Evolutionary conservation across 2,113 vertebrate genomes (phyloP).

Genomic region (Peucedramus taeniatus): DNA sequence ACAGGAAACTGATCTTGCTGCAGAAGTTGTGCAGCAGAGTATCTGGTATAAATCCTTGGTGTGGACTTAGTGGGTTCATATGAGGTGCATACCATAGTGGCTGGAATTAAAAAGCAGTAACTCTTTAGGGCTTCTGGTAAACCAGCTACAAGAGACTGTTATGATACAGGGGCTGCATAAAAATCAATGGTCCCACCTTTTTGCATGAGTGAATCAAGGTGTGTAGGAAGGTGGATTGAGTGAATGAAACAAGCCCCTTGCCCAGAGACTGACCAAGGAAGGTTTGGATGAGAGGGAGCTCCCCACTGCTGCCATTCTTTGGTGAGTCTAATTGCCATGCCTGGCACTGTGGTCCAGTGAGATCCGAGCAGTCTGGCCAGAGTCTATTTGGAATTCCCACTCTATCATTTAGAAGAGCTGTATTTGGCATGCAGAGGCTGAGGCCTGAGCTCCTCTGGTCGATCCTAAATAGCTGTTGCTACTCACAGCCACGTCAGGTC

Average conservation of each 20-base stretch:
- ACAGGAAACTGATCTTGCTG: neutral
- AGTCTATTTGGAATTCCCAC: slow-evolving; percentile 41
- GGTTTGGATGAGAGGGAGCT: neutral
- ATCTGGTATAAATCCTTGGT: neutral
- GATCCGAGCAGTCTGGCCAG: neutral
- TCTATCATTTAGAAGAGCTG: slow-evolving; percentile 69
- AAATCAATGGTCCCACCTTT: neutral
- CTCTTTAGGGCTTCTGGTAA: neutral
- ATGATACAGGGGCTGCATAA: fast-evolving
- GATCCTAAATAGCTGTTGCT: slow-evolving; percentile 28
- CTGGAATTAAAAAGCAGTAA: neutral
- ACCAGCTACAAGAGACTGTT: neutral
- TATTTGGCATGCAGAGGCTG: slow-evolving; percentile 24
- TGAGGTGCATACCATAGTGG: neutral
- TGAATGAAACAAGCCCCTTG: neutral
- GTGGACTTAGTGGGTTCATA: neutral
- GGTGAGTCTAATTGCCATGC: neutral
- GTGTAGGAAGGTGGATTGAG: neutral
- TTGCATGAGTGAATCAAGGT: neutral
- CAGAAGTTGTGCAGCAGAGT: neutral
- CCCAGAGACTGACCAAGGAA: neutral
- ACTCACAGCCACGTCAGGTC: slow-evolving; percentile 48
- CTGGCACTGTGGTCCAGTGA: slow-evolving; percentile 2
- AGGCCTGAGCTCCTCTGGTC: slow-evolving; percentile 16
- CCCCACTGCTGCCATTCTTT: neutral